Evolutionary conservation across 2,797 vertebrate species (phyloP).

Genomic region (Monodelphis domestica): DNA sequence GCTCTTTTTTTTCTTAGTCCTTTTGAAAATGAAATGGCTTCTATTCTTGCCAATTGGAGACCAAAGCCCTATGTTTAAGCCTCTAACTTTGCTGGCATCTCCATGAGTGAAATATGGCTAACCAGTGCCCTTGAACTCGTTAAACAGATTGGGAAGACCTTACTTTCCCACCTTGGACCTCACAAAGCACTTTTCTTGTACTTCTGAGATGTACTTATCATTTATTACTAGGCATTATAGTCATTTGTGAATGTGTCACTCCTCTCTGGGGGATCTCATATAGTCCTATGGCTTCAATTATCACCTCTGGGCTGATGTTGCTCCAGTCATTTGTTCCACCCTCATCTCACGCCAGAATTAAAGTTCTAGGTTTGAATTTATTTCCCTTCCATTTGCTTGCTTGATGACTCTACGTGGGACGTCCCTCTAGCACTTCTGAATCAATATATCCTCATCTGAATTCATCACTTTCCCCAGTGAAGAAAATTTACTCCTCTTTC

Average conservation of each 20-base stretch:
- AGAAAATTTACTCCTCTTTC: neutral
- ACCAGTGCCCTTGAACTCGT: neutral
- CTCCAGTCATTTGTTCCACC: neutral
- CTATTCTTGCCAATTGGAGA: neutral
- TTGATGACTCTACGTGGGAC: neutral
- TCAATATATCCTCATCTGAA: neutral
- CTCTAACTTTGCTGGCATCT: neutral
- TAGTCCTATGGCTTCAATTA: neutral
- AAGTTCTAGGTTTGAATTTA: neutral
- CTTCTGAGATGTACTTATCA: neutral
- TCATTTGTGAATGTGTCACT: neutral
- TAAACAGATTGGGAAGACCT: slow-evolving; percentile 32
- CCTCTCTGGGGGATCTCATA: neutral
- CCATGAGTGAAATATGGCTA: slow-evolving; percentile 22
- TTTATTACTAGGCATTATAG: neutral
- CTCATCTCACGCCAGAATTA: neutral
- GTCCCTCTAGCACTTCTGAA: neutral
- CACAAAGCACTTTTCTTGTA: neutral
- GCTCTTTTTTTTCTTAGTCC: neutral
- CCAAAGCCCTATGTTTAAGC: slow-evolving; percentile 14
- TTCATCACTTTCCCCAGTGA: neutral
- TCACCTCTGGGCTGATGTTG: neutral
- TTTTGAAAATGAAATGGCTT: neutral
- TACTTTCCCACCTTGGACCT: neutral
- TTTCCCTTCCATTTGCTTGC: neutral